These are phyloP conservation scores for Noctuana brunneofusca DNA, from an alignment of 2,888 invertebrate species.

Conservation along the genomic window DNA sequence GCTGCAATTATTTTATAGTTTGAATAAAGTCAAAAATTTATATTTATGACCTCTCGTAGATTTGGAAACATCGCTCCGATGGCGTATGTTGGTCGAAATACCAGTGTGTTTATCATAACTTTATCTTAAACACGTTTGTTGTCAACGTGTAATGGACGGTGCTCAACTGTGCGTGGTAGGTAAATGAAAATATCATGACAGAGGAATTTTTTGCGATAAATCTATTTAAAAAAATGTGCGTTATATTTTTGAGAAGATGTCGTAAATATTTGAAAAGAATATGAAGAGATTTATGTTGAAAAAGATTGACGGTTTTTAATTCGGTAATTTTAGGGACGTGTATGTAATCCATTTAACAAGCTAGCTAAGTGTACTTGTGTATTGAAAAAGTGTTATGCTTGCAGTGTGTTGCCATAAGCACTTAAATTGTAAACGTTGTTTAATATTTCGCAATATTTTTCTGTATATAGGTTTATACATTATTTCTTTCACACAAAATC, in stretches of 20 bases:
- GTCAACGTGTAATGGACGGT: slow-evolving; percentile 22
- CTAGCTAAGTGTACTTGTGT: slow-evolving; percentile 26
- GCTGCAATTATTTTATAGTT: neutral
- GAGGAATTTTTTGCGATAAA: slow-evolving; percentile 30
- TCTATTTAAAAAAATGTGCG: slow-evolving; percentile 28
- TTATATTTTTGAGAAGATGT: slow-evolving; percentile 32
- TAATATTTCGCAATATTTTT: slow-evolving; percentile 1
- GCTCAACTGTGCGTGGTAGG: slow-evolving; percentile 30
- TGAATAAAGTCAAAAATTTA: neutral
- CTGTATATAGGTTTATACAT: neutral
- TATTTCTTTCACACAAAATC: neutral
- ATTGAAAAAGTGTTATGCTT: slow-evolving; percentile 26
- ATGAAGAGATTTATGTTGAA: neutral
- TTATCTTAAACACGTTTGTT: neutral
- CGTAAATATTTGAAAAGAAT: slow-evolving; percentile 20
- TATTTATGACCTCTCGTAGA: too few species aligned
- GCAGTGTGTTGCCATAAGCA: slow-evolving; percentile 32
- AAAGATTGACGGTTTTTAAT: slow-evolving; percentile 11
- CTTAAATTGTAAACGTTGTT: slow-evolving; percentile 5
- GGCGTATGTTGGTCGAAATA: neutral
- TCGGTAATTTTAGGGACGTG: neutral
- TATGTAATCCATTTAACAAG: slow-evolving; percentile 4
- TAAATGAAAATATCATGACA: slow-evolving; percentile 29
- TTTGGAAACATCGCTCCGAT: too few species aligned
- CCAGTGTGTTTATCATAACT: neutral